phyloP scores from a whole-genome alignment of 2,888 invertebrate genomes.

The Timema cristinae region DNA sequence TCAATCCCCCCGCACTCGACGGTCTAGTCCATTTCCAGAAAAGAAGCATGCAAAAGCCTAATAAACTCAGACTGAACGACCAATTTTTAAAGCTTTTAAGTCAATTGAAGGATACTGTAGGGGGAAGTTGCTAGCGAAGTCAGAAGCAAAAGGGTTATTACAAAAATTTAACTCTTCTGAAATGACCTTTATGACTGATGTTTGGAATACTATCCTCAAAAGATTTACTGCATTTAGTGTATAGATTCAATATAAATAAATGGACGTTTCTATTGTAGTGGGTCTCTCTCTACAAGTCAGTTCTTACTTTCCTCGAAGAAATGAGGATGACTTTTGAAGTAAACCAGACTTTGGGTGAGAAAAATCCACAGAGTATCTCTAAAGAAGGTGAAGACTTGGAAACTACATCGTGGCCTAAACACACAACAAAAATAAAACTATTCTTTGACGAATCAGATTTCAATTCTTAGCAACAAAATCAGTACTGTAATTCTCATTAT shows the following conservation, averaged over 20 bases:
- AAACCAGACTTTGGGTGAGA: background rate
- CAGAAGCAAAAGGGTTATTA: too few relatives aligned
- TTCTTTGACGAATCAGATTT: background rate
- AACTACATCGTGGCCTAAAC: background rate
- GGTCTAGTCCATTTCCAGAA: background rate
- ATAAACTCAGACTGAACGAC: too few relatives aligned
- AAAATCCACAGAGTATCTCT: background rate
- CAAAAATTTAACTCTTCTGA: background rate
- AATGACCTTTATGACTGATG: background rate
- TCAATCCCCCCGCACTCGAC: too few relatives aligned
- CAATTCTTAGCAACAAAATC: background rate
- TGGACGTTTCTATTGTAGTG: background rate
- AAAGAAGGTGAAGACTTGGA: background rate
- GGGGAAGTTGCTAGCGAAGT: background rate
- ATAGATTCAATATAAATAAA: background rate
- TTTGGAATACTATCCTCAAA: background rate
- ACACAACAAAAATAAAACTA: background rate
- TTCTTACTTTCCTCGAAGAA: background rate
- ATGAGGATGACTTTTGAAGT: background rate
- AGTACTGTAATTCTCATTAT: background rate
- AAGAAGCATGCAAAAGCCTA: background rate
- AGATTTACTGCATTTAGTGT: background rate
- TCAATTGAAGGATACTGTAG: too few relatives aligned
- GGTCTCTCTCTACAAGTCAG: background rate
- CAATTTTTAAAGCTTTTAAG: too few relatives aligned